Base-by-base conservation (phyloP, 2,888 invertebrate genomes). In the Hypercompe scribonia region DNA sequence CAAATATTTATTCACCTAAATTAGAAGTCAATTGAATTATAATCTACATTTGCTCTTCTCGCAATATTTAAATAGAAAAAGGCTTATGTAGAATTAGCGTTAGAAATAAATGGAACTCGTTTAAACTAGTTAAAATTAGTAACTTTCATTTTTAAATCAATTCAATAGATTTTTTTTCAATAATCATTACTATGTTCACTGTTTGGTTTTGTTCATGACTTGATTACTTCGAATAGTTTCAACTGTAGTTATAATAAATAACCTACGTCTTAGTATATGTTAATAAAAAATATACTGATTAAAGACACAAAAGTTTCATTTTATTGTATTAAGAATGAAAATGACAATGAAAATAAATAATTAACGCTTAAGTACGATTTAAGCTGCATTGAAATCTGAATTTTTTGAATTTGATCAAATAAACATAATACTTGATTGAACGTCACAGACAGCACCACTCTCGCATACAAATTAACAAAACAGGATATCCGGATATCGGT, bases 401-500 rank as follows among this genome's bases (percentile, higher is more conserved):
- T 28, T 28, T 28, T 28, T 18, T 18, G 18, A 31, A 61, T 18
- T 31, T 15, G 13, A 31, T 61, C 13, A 36, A 54, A 5, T 46
- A 15, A 39, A 61, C 21, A 63, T 13, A 33, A 73, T 50, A 64
- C 28, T 70, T 68, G 36, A 28, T 54, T n/a, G 31, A 0, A 67
- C 68, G 74, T 72, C 11, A 50, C 71, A 88, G 90, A 80, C 65
- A 86, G 80, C 73, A 84, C 69, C 33, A 46, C 79, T 13, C n/a
- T 87, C 2, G 72, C 75, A 4, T 82, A 81, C n/a, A 73, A 78
- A 67, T 77, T 85, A 71, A 71, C 68, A 31, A 87, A 74, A 36
- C 77, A 80, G 28, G 80, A 84, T 42, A 80, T 90, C 3, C 86
- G 89, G 58, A 77, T 88, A 5, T 87, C 90, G 1, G 82, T 88